Conservation (phyloP, 2,797 vertebrate genomes). For the Gymnothorax javanicus region DNA sequence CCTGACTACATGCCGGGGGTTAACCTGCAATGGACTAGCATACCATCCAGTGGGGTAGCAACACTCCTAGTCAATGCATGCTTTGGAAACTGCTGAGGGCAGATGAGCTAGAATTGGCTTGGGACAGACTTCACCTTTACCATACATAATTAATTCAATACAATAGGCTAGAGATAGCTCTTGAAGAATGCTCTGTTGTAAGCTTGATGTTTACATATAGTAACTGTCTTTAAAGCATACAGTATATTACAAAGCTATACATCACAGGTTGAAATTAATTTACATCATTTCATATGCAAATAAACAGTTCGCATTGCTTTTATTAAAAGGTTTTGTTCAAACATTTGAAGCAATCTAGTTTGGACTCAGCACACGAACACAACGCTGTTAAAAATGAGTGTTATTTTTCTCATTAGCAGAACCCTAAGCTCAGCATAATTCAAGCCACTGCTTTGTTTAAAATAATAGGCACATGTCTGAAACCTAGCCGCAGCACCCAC, state of each 20-base stretch:
- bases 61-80: no score
- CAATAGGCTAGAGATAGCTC: background rate
- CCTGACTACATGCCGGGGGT: no score
- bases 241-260: background rate
- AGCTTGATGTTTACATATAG: background rate
- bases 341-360: background rate
- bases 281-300: background rate
- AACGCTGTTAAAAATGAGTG: background rate
- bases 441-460: background rate
- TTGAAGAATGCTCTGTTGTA: background rate
- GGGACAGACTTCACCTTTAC: no score
- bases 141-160: background rate
- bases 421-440: background rate
- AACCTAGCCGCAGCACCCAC: background rate
- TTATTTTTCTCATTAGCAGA: background rate
- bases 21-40: no score
- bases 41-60: no score
- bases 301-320: background rate
- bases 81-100: no score
- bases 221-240: background rate
- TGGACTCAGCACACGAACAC: background rate
- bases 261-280: background rate
- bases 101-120: no score
- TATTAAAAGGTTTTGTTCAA: background rate
- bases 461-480: background rate